A percentile compares a stretch with the other conserved stretches of the same genome.
Conservation (phyloP, 2,113 vertebrate species). For the Pachypanchax playfairii region DNA sequence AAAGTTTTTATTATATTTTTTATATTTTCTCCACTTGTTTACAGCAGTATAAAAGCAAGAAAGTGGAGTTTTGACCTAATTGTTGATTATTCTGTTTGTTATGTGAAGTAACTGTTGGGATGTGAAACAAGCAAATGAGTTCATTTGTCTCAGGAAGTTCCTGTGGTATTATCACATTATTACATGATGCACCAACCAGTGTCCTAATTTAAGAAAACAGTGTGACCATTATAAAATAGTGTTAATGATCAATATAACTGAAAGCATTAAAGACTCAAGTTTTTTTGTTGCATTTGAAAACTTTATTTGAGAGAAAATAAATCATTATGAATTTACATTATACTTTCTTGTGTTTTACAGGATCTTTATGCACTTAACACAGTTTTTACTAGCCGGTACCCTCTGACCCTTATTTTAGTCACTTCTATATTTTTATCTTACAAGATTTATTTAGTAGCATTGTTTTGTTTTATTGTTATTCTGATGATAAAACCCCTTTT, state of each 20-base stretch:
- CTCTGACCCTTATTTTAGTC: background rate
- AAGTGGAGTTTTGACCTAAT: background rate
- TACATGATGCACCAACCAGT: background rate
- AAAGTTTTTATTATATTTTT: conserved; percentile 9
- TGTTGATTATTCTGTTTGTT: background rate
- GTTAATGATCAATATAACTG: conserved; percentile 29
- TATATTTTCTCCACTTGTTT: conserved; percentile 35
- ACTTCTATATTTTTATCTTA: background rate
- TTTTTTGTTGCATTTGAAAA: background rate
- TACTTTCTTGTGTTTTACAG: no score
- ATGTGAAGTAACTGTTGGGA: conserved; percentile 14
- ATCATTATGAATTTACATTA: background rate
- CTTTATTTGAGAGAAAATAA: conserved; percentile 36
- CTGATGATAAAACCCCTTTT: no score
- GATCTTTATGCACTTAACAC: background rate
- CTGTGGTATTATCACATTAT: conserved; percentile 23
- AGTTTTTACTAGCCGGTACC: background rate
- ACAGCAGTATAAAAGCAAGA: conserved; percentile 20
- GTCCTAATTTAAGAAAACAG: background rate
- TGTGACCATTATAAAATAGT: conserved; percentile 9
- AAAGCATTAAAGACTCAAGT: conserved; percentile 9
- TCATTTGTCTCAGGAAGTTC: conserved; percentile 60
- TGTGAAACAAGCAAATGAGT: conserved; percentile 14
- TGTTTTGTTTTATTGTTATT: background rate
- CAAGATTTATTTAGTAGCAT: background rate